Evolutionary conservation across 2,113 vertebrate species (phyloP).

Genomic region (Scartelaos histophorus): DNA sequence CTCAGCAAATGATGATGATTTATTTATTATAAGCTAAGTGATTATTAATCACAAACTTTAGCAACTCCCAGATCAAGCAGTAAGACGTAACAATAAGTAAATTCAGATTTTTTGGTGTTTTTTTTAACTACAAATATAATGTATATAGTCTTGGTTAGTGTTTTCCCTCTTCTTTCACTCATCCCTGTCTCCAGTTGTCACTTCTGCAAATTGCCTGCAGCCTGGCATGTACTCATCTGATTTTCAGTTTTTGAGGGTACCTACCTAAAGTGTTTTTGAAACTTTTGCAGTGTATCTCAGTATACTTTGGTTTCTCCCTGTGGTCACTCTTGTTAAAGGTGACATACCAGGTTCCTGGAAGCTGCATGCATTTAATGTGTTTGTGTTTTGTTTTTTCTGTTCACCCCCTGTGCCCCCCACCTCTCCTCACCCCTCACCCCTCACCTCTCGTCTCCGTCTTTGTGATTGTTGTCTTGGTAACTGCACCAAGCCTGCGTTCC

Average conservation of each 20-base stretch:
- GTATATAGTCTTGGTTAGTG: neutral
- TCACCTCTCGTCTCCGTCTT: constrained; percentile 33
- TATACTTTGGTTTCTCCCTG: neutral
- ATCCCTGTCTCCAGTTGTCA: neutral
- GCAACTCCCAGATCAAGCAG: too few species aligned
- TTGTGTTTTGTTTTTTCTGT: constrained; percentile 75
- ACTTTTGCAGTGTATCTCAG: neutral
- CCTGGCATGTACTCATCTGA: neutral
- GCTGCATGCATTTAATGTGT: constrained; percentile 93
- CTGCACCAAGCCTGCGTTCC: constrained; percentile 94
- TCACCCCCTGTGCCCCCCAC: constrained; percentile 62
- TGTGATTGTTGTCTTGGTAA: constrained; percentile 71
- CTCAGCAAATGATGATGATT: too few species aligned
- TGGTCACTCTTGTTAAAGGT: constrained; percentile 40
- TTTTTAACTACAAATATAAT: neutral
- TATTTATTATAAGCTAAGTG: too few species aligned
- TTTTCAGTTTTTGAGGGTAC: neutral
- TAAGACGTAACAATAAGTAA: too few species aligned
- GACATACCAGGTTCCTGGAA: constrained; percentile 84
- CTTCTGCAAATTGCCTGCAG: neutral
- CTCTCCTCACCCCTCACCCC: constrained; percentile 13
- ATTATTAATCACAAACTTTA: too few species aligned
- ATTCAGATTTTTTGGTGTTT: too few species aligned
- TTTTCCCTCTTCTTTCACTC: neutral
- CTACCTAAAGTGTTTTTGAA: neutral